Conservation (phyloP, 1,140 invertebrate genomes). For the Drosophila asahinai region DNA sequence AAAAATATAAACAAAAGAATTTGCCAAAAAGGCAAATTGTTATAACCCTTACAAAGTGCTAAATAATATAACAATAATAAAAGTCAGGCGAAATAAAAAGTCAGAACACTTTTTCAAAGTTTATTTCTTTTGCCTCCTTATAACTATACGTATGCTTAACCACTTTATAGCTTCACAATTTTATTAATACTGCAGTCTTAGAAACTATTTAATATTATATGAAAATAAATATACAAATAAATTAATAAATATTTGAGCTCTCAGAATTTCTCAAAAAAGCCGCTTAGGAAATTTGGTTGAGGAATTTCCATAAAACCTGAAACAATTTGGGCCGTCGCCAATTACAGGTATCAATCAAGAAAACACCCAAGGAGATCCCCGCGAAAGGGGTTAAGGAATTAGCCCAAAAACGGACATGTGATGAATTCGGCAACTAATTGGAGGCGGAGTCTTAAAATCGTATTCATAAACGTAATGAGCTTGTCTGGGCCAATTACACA, state of each 20-base stretch:
- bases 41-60: no score
- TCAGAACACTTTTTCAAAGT: neutral
- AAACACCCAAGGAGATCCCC: conserved; percentile 1
- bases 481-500: conserved; percentile 52
- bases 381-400: neutral
- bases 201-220: neutral
- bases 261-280: no score
- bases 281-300: no score
- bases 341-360: conserved; percentile 53
- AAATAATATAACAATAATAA: neutral
- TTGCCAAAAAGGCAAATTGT: no score
- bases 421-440: conserved; percentile 60
- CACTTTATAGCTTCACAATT: no score
- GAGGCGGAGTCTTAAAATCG: conserved; percentile 63
- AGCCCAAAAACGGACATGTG: conserved; percentile 39
- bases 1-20: no score
- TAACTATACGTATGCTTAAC: no score
- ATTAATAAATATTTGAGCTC: no score
- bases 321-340: conserved; percentile 9
- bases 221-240: neutral
- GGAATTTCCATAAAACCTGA: neutral
- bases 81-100: neutral
- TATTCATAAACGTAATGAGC: conserved; percentile 68
- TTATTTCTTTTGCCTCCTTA: no score
- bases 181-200: no score